Evolutionary conservation across 2,888 invertebrate genomes (phyloP).

Genomic region (Calephelis perditalis): DNA sequence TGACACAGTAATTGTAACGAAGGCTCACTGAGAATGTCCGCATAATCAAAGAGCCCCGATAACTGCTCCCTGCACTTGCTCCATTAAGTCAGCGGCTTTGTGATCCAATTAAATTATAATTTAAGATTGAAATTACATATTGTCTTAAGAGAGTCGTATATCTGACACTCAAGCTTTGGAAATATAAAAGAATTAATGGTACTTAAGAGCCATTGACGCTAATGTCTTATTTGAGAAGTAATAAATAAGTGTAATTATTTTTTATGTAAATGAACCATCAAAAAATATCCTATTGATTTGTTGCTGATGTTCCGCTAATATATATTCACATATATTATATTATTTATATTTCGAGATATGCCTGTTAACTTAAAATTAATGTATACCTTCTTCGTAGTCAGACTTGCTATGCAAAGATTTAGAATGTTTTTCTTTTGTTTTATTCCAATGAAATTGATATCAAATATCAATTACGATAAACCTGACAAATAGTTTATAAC

Average conservation of each 20-base stretch:
- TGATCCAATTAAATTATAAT: slow-evolving; percentile 49
- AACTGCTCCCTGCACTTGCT: slow-evolving; percentile 36
- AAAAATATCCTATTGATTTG: neutral
- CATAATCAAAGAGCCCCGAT: slow-evolving; percentile 41
- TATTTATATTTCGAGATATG: too few relatives aligned
- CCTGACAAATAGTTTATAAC: too few relatives aligned
- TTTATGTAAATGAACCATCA: neutral
- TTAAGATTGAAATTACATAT: slow-evolving; percentile 32
- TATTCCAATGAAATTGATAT: too few relatives aligned
- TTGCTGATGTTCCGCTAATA: neutral
- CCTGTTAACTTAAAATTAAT: too few relatives aligned
- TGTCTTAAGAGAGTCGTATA: slow-evolving; percentile 35
- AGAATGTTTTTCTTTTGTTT: too few relatives aligned
- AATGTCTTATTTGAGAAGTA: neutral
- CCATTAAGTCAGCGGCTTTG: slow-evolving; percentile 49
- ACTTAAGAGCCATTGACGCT: neutral
- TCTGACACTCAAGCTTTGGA: slow-evolving; percentile 14
- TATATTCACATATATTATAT: too few relatives aligned
- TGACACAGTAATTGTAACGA: slow-evolving; percentile 57
- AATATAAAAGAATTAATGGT: slow-evolving; percentile 14
- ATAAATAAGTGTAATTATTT: neutral
- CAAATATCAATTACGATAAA: too few relatives aligned
- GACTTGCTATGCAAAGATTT: too few relatives aligned
- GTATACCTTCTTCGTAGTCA: too few relatives aligned
- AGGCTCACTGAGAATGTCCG: slow-evolving; percentile 48